Percentiles rank a stretch among this genome's conserved stretches.
phyloP scores from a whole-genome alignment of 2,113 vertebrate species.

The Platichthys flesus region DNA sequence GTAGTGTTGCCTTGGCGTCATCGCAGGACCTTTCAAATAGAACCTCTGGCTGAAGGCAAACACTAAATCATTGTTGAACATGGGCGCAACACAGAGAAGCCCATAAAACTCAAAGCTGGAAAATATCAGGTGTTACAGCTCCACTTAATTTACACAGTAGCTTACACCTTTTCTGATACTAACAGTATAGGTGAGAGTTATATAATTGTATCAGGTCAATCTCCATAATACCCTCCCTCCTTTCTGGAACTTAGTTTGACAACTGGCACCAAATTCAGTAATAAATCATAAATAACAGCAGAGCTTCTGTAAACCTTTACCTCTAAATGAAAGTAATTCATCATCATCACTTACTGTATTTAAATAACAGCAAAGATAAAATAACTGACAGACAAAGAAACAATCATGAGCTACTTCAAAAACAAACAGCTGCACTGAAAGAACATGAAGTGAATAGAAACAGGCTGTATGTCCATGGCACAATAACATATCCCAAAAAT shows the following conservation, averaged over 20 bases:
- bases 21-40: slow-evolving; percentile 54
- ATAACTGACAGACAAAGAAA: slow-evolving; percentile 27
- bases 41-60: slow-evolving; percentile 51
- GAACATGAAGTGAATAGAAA: slow-evolving; percentile 20
- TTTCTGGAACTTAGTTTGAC: slow-evolving; percentile 24
- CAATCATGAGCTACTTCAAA: slow-evolving; percentile 10
- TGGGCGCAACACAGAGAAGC: slow-evolving; percentile 13
- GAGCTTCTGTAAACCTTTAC: not conserved
- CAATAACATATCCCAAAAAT: slow-evolving; percentile 44
- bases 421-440: slow-evolving; percentile 23
- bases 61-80: slow-evolving; percentile 65
- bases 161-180: not conserved
- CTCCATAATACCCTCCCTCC: slow-evolving; percentile 30
- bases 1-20: slow-evolving; percentile 61
- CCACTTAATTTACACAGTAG: slow-evolving; percentile 1
- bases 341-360: slow-evolving; percentile 15
- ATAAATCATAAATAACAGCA: slow-evolving; percentile 21
- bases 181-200: slow-evolving; percentile 5
- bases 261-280: not conserved
- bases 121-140: slow-evolving; percentile 55
- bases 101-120: slow-evolving; percentile 37
- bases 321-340: slow-evolving; percentile 19
- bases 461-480: slow-evolving; percentile 12
- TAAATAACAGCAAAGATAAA: not conserved
- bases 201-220: slow-evolving; percentile 30